Base-by-base conservation (phyloP, 2,113 vertebrate genomes). In the Phrynocephalus versicolor region DNA sequence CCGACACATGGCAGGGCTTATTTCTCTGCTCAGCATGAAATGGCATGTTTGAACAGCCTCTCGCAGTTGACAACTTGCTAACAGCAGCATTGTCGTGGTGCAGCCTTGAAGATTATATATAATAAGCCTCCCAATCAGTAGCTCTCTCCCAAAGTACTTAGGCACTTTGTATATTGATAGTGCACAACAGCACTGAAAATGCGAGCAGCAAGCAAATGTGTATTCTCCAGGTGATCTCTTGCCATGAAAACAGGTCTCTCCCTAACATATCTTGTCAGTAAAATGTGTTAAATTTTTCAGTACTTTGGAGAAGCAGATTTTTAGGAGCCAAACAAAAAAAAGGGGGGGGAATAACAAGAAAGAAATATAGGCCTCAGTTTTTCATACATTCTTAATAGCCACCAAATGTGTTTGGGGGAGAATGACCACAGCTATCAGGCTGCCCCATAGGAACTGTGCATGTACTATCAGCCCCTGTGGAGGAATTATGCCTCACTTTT, bases 361-460 rank as follows among this genome's bases (percentile, higher is more conserved):
- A 41, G 8, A 82, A 10, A 51, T 25, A 58, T 18, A 33, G 13
- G 41, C 23, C 58, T 86, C 75, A 72, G 62, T n/a, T 33, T 60
- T 73, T 57, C 71, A 73, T 89, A 69, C 7, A 71, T 83, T 88
- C 85, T 84, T 84, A 89, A 90, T 89, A 88, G 88, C 8, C 51
- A 88, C 58, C 67, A 89, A 89, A 89, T 79, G 8, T 85, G 78
- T 19, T 33, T 80, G 37, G 79, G 84, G 85, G 76, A 89, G 14
- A 1, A 86, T 39, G 84, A 55, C 57, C 65, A 19, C 1, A 82
- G 39, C 73, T 89, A 84, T 91, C 89, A 90, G 67, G 1, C 10
- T 62, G 91, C 88, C 75, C 83, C 82, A 78, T 55, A 57, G 0
- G 69, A 89, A 86, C 70, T 88, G 88, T 71, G 76, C 64, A 85